These are phyloP conservation scores for Melinaea menophilus DNA, from an alignment of 2,888 invertebrate genomes.

Conservation along the genomic window DNA sequence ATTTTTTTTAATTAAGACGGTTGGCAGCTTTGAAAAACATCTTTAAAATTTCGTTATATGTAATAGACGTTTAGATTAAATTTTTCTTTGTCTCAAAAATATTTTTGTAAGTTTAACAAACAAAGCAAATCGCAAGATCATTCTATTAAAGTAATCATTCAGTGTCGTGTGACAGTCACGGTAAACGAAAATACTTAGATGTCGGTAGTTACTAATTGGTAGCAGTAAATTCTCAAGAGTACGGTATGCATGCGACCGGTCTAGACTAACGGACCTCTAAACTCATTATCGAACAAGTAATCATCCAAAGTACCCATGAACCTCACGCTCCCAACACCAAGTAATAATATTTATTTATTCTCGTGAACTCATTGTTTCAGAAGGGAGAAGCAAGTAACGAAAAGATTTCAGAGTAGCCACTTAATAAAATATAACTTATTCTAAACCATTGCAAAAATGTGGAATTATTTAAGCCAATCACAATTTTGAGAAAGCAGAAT, in stretches of 20 bases:
- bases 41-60: too few relatives aligned
- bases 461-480: too few relatives aligned
- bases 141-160: conserved; percentile 7
- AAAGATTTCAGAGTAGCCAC: conserved; percentile 1
- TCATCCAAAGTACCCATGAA: conserved; percentile 48
- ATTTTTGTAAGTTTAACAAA: not conserved
- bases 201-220: conserved; percentile 64
- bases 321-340: conserved; percentile 37
- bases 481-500: too few relatives aligned
- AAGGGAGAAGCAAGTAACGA: conserved; percentile 10
- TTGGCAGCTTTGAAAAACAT: too few relatives aligned
- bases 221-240: conserved; percentile 47
- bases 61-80: too few relatives aligned
- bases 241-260: conserved; percentile 53
- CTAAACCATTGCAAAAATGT: too few relatives aligned
- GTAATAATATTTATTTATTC: conserved; percentile 38
- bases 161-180: conserved; percentile 31
- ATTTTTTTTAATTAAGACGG: conserved; percentile 24
- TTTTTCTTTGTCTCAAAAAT: not conserved
- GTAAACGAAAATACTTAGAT: conserved; percentile 58
- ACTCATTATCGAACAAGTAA: conserved; percentile 64
- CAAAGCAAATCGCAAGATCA: not conserved
- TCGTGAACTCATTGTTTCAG: conserved; percentile 41
- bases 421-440: not conserved
- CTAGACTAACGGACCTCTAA: conserved; percentile 56